These are phyloP conservation scores for Syncerus caffer DNA, from an alignment of 2,797 vertebrate species.

Conservation along the genomic window DNA sequence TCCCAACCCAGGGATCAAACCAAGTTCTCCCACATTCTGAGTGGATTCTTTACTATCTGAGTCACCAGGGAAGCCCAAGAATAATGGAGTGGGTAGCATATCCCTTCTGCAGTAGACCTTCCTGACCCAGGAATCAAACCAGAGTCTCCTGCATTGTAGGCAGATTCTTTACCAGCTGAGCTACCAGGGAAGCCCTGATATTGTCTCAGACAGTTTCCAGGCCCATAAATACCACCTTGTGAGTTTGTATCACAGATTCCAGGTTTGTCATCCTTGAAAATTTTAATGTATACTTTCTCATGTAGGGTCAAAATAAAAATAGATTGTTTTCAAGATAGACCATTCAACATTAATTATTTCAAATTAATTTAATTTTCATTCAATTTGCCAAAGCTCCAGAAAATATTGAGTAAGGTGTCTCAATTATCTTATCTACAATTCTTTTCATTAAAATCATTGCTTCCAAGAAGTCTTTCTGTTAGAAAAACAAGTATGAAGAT, in stretches of 20 bases:
- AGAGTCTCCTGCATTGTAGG: too few species aligned
- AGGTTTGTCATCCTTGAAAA: not conserved
- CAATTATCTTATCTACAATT: not conserved
- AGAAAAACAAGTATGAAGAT: conserved; percentile 2
- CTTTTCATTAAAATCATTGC: not conserved
- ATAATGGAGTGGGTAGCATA: too few species aligned
- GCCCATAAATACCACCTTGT: not conserved
- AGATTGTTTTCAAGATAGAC: not conserved
- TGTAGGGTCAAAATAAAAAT: not conserved
- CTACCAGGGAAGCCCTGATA: too few species aligned
- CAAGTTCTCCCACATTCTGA: too few species aligned
- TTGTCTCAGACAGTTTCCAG: not conserved
- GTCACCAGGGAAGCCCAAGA: too few species aligned
- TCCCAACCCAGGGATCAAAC: too few species aligned
- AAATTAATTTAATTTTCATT: not conserved
- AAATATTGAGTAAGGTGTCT: not conserved
- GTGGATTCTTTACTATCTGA: too few species aligned
- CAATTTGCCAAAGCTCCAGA: not conserved
- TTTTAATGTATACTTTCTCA: not conserved
- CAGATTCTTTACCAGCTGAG: too few species aligned
- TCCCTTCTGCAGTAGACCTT: too few species aligned
- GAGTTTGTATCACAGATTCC: not conserved
- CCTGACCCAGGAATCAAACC: too few species aligned
- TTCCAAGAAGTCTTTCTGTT: not conserved
- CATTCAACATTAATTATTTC: not conserved